Evolutionary conservation across 2,113 vertebrate genomes (phyloP).

Genomic region (Platichthys stellatus): DNA sequence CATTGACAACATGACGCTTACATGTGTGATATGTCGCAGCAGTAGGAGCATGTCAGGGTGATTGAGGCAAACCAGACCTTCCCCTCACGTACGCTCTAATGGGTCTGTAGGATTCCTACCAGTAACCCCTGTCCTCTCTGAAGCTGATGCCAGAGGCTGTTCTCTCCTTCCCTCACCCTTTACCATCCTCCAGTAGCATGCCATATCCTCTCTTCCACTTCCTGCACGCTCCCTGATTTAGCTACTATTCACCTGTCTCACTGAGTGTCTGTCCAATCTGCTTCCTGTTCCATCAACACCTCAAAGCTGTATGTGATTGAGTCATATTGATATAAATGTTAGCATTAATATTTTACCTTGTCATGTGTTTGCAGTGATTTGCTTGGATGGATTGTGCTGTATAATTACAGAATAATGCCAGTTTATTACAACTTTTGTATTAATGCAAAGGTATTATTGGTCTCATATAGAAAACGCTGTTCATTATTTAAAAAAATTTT

Average conservation of each 20-base stretch:
- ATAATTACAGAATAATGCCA: conserved; percentile 7
- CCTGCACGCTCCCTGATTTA: conserved; percentile 40
- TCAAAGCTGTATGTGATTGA: background rate
- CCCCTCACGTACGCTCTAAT: conserved; percentile 10
- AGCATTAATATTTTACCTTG: conserved; percentile 17
- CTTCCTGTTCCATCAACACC: background rate
- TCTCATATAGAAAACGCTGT: background rate
- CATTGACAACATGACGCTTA: conserved; percentile 25
- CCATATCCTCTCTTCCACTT: conserved; percentile 27
- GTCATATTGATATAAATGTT: conserved; percentile 1
- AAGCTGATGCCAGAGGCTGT: conserved; percentile 99
- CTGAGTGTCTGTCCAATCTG: background rate
- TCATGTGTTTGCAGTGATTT: background rate
- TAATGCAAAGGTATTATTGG: background rate
- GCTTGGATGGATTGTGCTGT: background rate
- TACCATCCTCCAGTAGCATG: conserved; percentile 70
- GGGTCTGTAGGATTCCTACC: conserved; percentile 68
- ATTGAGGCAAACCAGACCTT: conserved; percentile 21
- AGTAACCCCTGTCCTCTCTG: conserved; percentile 88
- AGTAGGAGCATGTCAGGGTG: conserved; percentile 23
- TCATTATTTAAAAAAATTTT: no score
- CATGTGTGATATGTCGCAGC: background rate
- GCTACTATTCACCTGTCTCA: conserved; percentile 34
- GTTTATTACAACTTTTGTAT: conserved; percentile 18
- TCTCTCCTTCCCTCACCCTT: conserved; percentile 73